These are phyloP conservation scores for Gallinago nigripennis DNA, from an alignment of 2,797 vertebrate species.

Conservation along the genomic window DNA sequence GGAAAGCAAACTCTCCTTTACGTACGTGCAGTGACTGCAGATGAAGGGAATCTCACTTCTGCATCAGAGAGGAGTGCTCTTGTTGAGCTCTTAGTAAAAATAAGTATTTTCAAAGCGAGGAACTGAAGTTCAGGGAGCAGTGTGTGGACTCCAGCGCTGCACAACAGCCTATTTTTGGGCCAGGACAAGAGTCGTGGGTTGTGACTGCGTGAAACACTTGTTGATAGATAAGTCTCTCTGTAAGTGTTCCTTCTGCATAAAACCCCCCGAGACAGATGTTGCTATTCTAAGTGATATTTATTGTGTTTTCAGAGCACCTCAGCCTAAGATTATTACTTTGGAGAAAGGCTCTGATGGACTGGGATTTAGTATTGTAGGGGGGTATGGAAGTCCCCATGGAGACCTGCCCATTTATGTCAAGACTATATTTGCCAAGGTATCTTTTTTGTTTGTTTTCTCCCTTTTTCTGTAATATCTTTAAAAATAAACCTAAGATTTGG, in stretches of 20 bases:
- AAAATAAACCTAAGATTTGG: conserved; percentile 6
- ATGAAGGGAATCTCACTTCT: not conserved
- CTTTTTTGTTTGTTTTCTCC: conserved; percentile 36
- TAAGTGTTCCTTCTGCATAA: conserved; percentile 53
- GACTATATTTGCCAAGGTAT: conserved; percentile 95
- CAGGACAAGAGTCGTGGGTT: not conserved
- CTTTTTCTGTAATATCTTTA: conserved; percentile 42
- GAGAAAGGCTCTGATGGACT: conserved; percentile 93
- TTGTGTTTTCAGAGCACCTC: conserved; percentile 84
- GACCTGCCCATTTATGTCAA: conserved; percentile 98
- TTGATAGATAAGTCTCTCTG: not conserved
- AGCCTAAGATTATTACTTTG: conserved; percentile 87
- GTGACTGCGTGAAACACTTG: not conserved
- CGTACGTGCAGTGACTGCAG: not conserved
- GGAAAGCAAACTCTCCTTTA: not conserved
- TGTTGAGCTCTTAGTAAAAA: not conserved
- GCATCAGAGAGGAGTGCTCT: not conserved
- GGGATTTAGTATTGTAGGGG: conserved; percentile 96
- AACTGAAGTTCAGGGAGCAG: not conserved
- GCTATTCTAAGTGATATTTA: conserved; percentile 66
- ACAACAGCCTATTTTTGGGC: not conserved
- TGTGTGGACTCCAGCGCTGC: not conserved
- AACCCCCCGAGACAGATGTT: conserved; percentile 26
- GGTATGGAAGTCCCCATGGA: conserved; percentile 92
- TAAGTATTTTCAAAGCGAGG: not conserved